Percentiles rank a stretch among this genome's conserved stretches.
Conservation (phyloP, 2,797 vertebrate genomes). For the Merluccius polli region DNA sequence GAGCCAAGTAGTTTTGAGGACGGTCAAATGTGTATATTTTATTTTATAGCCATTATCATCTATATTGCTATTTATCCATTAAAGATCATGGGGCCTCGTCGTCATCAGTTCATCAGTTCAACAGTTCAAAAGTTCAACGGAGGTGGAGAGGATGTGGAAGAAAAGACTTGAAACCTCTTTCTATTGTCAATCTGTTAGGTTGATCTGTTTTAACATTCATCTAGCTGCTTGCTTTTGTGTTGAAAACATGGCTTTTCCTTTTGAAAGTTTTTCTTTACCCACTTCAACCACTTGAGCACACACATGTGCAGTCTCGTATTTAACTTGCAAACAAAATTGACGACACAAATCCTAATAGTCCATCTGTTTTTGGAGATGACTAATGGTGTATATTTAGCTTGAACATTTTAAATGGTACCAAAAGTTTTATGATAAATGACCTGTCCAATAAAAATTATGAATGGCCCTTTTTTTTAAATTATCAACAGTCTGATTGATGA, state of each 20-base stretch:
- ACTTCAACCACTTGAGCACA: slow-evolving; percentile 8
- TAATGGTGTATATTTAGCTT: slow-evolving; percentile 32
- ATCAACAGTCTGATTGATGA: slow-evolving; percentile 57
- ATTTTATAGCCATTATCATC: slow-evolving; percentile 3
- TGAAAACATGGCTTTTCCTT: slow-evolving; percentile 41
- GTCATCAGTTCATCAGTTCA: slow-evolving; percentile 13
- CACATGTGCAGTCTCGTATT: slow-evolving; percentile 52
- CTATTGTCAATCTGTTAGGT: slow-evolving; percentile 31
- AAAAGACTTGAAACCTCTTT: slow-evolving; percentile 42
- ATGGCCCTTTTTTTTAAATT: slow-evolving; percentile 24
- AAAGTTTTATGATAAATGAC: slow-evolving; percentile 36
- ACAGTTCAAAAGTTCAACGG: slow-evolving; percentile 14
- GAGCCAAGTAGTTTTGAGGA: slow-evolving; percentile 31
- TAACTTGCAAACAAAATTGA: slow-evolving; percentile 37
- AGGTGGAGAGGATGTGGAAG: slow-evolving; percentile 23
- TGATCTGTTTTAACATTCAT: slow-evolving; percentile 34
- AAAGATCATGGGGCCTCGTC: slow-evolving; percentile 8
- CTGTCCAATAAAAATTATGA: slow-evolving; percentile 34
- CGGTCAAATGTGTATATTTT: slow-evolving; percentile 5
- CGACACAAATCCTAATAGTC: slow-evolving; percentile 28
- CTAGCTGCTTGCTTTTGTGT: slow-evolving; percentile 50
- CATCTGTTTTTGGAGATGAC: slow-evolving; percentile 18
- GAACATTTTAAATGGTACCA: slow-evolving; percentile 25
- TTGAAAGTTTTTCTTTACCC: slow-evolving; percentile 37
- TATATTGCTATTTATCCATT: slow-evolving; percentile 17